Conservation (phyloP, 2,113 vertebrate species). For the Laterallus jamaicensis region DNA sequence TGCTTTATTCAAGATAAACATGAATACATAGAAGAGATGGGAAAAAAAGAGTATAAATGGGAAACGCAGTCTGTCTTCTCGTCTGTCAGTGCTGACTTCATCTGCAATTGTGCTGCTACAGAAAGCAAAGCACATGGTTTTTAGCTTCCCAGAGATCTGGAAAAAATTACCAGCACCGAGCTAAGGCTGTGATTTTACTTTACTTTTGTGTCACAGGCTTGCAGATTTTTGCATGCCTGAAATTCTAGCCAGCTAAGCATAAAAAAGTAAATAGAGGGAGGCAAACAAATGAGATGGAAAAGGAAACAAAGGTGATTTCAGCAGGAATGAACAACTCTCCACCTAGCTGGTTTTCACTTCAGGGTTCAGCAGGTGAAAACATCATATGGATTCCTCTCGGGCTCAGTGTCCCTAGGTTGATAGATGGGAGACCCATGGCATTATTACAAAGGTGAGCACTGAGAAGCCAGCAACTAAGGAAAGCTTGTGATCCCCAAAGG, state of each 20-base stretch:
- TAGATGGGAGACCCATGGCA: not conserved
- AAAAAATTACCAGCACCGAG: not conserved
- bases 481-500: not conserved
- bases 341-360: not conserved
- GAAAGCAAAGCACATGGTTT: not conserved
- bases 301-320: not conserved
- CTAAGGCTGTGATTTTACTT: not conserved
- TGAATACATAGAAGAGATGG: not conserved
- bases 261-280: not conserved
- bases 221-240: not conserved
- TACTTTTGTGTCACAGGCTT: not conserved
- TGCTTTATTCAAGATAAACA: not conserved
- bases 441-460: not conserved
- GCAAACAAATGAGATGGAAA: not conserved
- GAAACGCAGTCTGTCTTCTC: not conserved
- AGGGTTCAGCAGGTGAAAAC: not conserved
- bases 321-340: not conserved
- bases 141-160: not conserved
- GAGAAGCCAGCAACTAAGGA: not conserved
- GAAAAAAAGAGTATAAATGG: not conserved
- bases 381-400: not conserved
- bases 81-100: not conserved
- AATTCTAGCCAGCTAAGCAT: not conserved
- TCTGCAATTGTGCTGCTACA: not conserved
- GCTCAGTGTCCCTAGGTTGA: not conserved